phyloP scores from a whole-genome alignment of 2,888 invertebrate species.

The Physocephala rufipes region DNA sequence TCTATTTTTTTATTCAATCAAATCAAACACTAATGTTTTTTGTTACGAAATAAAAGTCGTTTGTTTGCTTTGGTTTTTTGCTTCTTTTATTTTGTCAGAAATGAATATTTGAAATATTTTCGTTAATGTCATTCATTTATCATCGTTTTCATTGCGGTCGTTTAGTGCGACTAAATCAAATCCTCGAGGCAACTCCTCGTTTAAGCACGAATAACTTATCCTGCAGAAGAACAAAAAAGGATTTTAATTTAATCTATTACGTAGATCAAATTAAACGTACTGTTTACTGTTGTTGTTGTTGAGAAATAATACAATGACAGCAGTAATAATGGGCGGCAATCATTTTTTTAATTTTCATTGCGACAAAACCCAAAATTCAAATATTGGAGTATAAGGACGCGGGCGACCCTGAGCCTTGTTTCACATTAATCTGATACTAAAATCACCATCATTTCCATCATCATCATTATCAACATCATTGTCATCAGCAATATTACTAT shows the following conservation, averaged over 20 bases:
- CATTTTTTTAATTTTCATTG: neutral
- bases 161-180: too few relatives aligned
- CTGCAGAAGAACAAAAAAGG: too few relatives aligned
- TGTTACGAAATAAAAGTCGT: neutral
- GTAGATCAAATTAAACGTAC: too few relatives aligned
- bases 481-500: neutral
- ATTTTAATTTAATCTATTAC: too few relatives aligned
- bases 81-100: too few relatives aligned
- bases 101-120: neutral
- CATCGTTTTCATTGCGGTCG: neutral
- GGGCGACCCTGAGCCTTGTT: neutral
- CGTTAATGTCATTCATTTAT: neutral
- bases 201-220: too few relatives aligned
- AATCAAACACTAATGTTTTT: neutral
- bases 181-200: too few relatives aligned
- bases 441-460: too few relatives aligned
- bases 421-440: neutral
- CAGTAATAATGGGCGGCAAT: neutral
- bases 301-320: neutral
- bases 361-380: conserved; percentile 2
- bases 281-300: neutral
- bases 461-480: too few relatives aligned
- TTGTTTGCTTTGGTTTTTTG: neutral
- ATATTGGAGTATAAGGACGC: conserved; percentile 23
- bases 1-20: too few relatives aligned